Base-by-base conservation (phyloP, 2,888 invertebrate species). In the Marronus borbonicus region DNA sequence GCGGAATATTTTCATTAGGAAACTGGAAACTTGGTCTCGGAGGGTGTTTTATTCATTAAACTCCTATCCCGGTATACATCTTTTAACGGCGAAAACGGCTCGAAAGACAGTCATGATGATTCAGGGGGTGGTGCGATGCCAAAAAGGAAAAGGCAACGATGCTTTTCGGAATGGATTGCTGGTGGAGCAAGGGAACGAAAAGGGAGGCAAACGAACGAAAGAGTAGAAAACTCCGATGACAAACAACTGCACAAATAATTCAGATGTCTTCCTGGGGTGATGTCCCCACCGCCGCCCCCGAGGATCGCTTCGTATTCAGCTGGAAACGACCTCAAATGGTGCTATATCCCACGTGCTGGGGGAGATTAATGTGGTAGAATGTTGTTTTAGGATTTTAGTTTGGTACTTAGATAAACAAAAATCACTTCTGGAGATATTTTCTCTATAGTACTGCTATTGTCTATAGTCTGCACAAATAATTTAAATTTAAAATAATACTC, bases 21-120 rank as follows among this genome's bases (percentile, higher is more conserved):
- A 72, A 70, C 65, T 20, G 72, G 28, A 39, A 69, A 39, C 20
- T 58, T 72, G 58, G 58, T 58, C 58, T 72, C 58, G 7, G 39
- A 58, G 68, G 72, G 58, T 58, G 58, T 58, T 72, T 72, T 72
- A 72, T 72, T 72, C 72, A 72, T 72, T 72, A 72, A 72, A 58
- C 58, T 44, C 66, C 7, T 44, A 12, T 24, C 44, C 31, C 44
- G 64, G 44, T 24, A 24, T 66, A 44, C 44, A 66, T 66, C 66
- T 17, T 66, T 44, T 49, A 12, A 28, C 28, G 28, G 62, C 2
- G 62, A 10, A 14, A 14, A 62, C 20, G 62, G 62, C 31, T 28
- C 62, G 62, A 62, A 28, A 62, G 28, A 10, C 10, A 14, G 62
- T 58, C 55, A 8, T 58, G 17, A 58, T 58, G 55, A 58, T 58